phyloP scores from a whole-genome alignment of 2,888 invertebrate genomes.

The Drosophila eohydei region DNA sequence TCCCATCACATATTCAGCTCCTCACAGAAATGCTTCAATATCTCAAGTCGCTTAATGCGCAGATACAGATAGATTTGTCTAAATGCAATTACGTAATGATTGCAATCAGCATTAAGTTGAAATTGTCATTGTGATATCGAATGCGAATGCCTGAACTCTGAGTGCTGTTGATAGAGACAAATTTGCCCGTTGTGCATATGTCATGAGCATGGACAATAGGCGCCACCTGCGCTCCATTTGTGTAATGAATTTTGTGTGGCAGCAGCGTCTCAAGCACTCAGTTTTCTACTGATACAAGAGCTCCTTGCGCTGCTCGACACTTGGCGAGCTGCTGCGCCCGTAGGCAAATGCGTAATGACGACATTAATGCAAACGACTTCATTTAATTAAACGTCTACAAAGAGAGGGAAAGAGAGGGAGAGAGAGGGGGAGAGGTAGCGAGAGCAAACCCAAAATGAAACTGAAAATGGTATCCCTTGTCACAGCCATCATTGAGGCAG shows the following conservation, averaged over 20 bases:
- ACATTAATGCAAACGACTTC: conserved; percentile 80
- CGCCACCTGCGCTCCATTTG: conserved; percentile 69
- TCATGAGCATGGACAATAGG: conserved; percentile 35
- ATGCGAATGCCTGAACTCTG: conserved; percentile 20
- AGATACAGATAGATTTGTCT: conserved; percentile 3
- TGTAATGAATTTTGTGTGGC: conserved; percentile 70
- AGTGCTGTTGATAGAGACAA: conserved; percentile 28
- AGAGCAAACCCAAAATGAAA: conserved; percentile 25
- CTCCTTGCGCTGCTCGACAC: conserved; percentile 31
- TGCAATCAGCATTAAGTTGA: conserved; percentile 55
- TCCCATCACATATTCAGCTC: background rate
- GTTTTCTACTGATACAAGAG: conserved; percentile 4
- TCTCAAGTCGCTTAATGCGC: background rate
- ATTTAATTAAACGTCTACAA: conserved; percentile 71
- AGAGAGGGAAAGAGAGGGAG: background rate
- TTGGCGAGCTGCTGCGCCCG: conserved; percentile 35
- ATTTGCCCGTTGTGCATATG: conserved; percentile 46
- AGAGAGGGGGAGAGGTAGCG: background rate
- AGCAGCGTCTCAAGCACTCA: conserved; percentile 5
- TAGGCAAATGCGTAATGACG: conserved; percentile 77
- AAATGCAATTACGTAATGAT: conserved; percentile 52
- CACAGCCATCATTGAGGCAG: conserved; percentile 55
- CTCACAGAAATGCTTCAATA: background rate
- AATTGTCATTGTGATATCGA: conserved; percentile 12
- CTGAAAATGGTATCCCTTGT: conserved; percentile 48